Base-by-base conservation (phyloP, 2,113 vertebrate species). In the Crotophaga sulcirostris region DNA sequence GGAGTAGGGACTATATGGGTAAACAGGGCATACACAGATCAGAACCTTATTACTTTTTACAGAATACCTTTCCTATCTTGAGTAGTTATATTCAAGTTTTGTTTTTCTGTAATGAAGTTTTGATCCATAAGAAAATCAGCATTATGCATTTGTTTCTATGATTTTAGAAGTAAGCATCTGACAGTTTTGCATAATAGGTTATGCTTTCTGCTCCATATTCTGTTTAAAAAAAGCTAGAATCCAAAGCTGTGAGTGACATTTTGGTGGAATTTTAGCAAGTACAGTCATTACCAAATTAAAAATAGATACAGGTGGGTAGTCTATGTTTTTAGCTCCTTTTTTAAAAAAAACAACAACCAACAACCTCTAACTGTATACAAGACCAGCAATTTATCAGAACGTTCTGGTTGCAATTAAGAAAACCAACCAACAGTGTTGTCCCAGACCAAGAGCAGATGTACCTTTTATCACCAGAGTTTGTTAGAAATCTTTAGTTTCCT, bases 261-360 rank as follows among this genome's bases (percentile, higher is more conserved):
- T 92, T 91, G 92, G 92, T 96, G 89, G 91, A 93, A 88, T 94
- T 97, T 96, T 97, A 96, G 94, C 97, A 97, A 89, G 84, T 88
- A 88, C 87, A 92, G 83, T 94, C 91, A 74, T 94, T 96, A 94
- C 93, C 94, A 94, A 91, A 92, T 96, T 92, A 96, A 96, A 96
- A 87, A 96, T 93, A 94, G 92, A 34, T 92, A 95, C 94, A 97
- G 95, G 96, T 96, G 94, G 87, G 93, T 91, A 89, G 92, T 89
- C 72, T 59, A 1, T 92, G 63, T 75, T 94, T 97, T 93, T 95
- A 95, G 62, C 58, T 94, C 29, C 63, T 56, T 31, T 64, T 55
- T 0, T 12, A 68, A 84, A 79, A 85, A 40, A 56, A 79, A 34
- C 45, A 23, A 3, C 3, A 1, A 16, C 1, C 29, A 56, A 6